Evolutionary conservation across 2,797 vertebrate species (phyloP).

Genomic region (Chaetophractus vellerosus): DNA sequence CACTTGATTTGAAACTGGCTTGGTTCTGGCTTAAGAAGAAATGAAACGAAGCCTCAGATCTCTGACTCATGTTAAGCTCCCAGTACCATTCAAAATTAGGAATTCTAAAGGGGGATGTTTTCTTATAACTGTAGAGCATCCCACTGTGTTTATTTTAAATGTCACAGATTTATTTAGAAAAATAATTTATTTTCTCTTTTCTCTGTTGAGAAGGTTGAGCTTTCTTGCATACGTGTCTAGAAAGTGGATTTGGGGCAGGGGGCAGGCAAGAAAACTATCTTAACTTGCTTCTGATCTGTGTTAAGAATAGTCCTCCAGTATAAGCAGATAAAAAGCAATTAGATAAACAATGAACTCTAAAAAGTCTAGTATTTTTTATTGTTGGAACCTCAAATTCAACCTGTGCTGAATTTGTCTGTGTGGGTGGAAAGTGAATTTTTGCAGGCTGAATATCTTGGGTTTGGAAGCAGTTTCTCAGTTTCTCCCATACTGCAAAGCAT

Average conservation of each 20-base stretch:
- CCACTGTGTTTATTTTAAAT: slow-evolving; percentile 87
- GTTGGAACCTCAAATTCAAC: slow-evolving; percentile 79
- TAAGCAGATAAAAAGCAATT: slow-evolving; percentile 80
- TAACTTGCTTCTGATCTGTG: slow-evolving; percentile 59
- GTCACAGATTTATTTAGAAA: slow-evolving; percentile 86
- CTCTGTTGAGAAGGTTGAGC: slow-evolving; percentile 80
- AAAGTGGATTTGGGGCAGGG: slow-evolving; percentile 58
- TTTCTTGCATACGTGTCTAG: slow-evolving; percentile 75
- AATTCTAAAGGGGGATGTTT: slow-evolving; percentile 83
- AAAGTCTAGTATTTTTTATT: slow-evolving; percentile 82
- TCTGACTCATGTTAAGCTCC: slow-evolving; percentile 76
- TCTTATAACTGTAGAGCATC: slow-evolving; percentile 73
- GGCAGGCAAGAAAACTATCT: slow-evolving; percentile 39
- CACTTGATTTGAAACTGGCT: background rate
- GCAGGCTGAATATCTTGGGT: slow-evolving; percentile 79
- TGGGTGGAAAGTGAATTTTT: slow-evolving; percentile 77
- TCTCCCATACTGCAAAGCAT: slow-evolving; percentile 79
- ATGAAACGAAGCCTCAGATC: slow-evolving; percentile 69
- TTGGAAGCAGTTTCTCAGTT: slow-evolving; percentile 81
- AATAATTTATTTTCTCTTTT: slow-evolving; percentile 83
- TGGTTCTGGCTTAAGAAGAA: slow-evolving; percentile 59
- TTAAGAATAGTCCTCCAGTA: slow-evolving; percentile 75
- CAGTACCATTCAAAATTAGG: slow-evolving; percentile 81
- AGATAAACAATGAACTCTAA: slow-evolving; percentile 79
- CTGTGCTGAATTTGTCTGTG: slow-evolving; percentile 78